Base-by-base conservation (phyloP, 2,113 vertebrate genomes). In the Neopipo cinnamomea region DNA sequence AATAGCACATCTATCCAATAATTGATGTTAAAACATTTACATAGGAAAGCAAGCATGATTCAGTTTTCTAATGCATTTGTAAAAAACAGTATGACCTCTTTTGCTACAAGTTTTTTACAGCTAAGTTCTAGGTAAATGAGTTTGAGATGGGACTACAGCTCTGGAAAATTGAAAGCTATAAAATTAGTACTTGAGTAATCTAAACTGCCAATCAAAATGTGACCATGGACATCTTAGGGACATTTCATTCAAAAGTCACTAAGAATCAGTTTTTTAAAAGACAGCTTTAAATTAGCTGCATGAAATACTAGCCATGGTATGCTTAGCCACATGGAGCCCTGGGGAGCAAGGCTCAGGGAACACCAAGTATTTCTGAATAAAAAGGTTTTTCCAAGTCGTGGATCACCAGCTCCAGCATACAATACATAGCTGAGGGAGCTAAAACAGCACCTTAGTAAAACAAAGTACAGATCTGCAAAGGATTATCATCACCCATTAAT, bases 21-120 rank as follows among this genome's bases (percentile, higher is more conserved):
- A 97, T 95, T 97, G 96, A 74, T 91, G 74, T 95, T 97, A 96
- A 97, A 97, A 96, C 84, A 96, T 93, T 92, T 95, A 96, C 94
- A 93, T 14, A 97, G 85, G 84, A 96, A 92, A 97, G 89, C 77
- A 97, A 8, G n/a, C 81, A 91, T 25, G n/a, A 95, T 82, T 96
- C 85, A 93, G 61, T 96, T 96, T 92, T n/a, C 75, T 35, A 61
- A 62, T 75, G 52, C 87, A 68, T 97, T 76, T 93, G 55, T 85
- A 11, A 79, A 92, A 94, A 93, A 41, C 49, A 74, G 25, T 61
- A 58, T 55, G 68, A 67, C 23, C 52, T 83, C 42, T 90, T 67
- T 56, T 72, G 68, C 63, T 81, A 61, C 79, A 77, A 46, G 68
- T 91, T 96, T 95, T 93, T 70, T 46, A 59, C 95, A 95, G 27